A percentile compares a stretch with the other conserved stretches of the same genome.
Evolutionary conservation across 1,140 invertebrate species (phyloP).

Genomic region (Drosophila malerkotliana): DNA sequence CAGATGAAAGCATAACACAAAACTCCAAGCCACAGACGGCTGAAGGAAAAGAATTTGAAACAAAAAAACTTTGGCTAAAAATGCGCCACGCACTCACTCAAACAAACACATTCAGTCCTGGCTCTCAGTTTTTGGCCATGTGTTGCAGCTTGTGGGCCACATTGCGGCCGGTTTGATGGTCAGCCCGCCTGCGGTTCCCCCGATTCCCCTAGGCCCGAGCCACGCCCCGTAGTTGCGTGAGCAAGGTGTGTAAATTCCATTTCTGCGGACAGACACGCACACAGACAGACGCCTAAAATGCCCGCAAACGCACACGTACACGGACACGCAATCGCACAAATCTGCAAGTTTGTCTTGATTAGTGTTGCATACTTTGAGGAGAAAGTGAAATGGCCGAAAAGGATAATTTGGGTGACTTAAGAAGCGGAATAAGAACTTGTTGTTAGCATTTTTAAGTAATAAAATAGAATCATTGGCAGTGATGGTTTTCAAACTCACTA

Average conservation of each 20-base stretch:
- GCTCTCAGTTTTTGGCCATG: slow-evolving; percentile 44
- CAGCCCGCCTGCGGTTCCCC: slow-evolving; percentile 33
- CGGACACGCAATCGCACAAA: slow-evolving; percentile 32
- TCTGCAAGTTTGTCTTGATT: slow-evolving; percentile 25
- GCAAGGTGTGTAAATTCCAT: slow-evolving; percentile 66
- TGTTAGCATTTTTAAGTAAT: too few species aligned
- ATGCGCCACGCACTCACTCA: slow-evolving; percentile 32
- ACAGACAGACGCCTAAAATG: slow-evolving; percentile 17
- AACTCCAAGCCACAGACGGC: slow-evolving; percentile 39
- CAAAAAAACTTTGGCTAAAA: slow-evolving; percentile 30
- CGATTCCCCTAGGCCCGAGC: not conserved
- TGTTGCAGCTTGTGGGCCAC: slow-evolving; percentile 46
- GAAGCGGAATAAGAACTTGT: not conserved
- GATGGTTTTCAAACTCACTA: too few species aligned
- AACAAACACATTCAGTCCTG: slow-evolving; percentile 15
- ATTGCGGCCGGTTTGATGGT: slow-evolving; percentile 56
- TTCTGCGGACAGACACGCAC: slow-evolving; percentile 32
- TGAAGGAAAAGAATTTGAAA: slow-evolving; percentile 19
- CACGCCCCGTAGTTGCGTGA: slow-evolving; percentile 22
- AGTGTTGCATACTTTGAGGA: slow-evolving; percentile 31
- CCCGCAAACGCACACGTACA: not conserved
- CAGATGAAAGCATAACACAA: slow-evolving; percentile 46
- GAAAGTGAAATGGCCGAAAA: not conserved
- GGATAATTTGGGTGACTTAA: not conserved
- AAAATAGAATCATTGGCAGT: too few species aligned